Conservation (phyloP, 1,140 invertebrate species). For the Brachionus plicatilis region DNA sequence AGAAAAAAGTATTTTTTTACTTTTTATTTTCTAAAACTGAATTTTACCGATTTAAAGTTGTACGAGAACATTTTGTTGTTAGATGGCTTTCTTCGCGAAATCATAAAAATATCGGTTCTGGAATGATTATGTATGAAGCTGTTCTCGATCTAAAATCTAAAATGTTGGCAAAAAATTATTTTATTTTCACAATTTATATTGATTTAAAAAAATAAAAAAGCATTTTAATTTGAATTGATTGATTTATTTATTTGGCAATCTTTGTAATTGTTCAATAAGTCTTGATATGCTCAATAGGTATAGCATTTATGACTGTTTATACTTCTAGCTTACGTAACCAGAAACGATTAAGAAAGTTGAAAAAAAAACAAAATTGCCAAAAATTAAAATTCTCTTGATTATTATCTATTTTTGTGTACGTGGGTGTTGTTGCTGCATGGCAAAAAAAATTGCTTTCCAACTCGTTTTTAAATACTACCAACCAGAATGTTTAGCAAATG, state of each 20-base stretch:
- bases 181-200: neutral
- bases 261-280: neutral
- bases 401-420: neutral
- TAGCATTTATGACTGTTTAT: neutral
- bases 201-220: neutral
- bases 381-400: slow-evolving; percentile 18
- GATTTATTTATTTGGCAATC: neutral
- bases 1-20: neutral
- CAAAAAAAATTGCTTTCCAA: neutral
- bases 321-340: slow-evolving; percentile 17
- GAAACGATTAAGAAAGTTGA: neutral
- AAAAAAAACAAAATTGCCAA: neutral
- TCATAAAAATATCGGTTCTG: slow-evolving; percentile 12
- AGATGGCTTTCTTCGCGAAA: neutral
- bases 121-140: neutral
- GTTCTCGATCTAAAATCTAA: neutral
- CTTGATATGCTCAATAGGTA: neutral
- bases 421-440: neutral
- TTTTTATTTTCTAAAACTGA: neutral
- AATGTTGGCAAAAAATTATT: neutral
- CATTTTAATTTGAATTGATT: neutral
- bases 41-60: slow-evolving; percentile 26
- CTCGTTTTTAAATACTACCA: neutral
- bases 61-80: neutral
- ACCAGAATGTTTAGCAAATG: slow-evolving; percentile 21